These are phyloP conservation scores for Athalia circularis DNA, from an alignment of 2,888 invertebrate species.

Conservation along the genomic window DNA sequence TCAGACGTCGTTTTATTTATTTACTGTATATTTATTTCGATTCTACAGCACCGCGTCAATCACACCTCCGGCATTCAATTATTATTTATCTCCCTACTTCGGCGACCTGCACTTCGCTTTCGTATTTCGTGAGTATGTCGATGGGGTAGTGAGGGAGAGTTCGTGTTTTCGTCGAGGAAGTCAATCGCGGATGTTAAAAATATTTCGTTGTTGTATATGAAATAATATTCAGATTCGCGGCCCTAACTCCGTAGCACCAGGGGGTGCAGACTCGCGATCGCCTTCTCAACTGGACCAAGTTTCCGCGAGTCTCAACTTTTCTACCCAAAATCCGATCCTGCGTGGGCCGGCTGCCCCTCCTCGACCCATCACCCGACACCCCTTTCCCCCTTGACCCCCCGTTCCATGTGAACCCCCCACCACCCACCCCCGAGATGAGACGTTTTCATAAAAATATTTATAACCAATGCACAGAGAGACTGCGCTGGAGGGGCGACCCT, in stretches of 20 bases:
- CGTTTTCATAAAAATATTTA: conserved; percentile 74
- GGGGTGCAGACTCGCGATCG: conserved; percentile 63
- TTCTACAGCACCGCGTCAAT: not conserved
- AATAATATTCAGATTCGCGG: not conserved
- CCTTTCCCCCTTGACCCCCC: conserved; percentile 35
- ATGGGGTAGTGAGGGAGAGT: no score
- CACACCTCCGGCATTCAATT: no score
- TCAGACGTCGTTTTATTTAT: not conserved
- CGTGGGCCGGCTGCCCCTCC: conserved; percentile 70
- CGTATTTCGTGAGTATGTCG: not conserved
- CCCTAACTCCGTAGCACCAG: conserved; percentile 25
- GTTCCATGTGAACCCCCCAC: conserved; percentile 75
- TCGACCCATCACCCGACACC: conserved; percentile 57
- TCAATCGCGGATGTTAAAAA: no score
- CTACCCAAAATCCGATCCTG: conserved; percentile 69
- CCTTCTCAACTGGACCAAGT: conserved; percentile 67
- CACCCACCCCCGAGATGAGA: conserved; percentile 72
- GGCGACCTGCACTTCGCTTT: not conserved
- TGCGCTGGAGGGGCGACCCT: conserved; percentile 42
- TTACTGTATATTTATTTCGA: not conserved
- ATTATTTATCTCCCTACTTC: no score
- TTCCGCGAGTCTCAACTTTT: conserved; percentile 69
- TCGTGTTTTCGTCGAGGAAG: no score
- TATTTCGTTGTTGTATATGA: no score
- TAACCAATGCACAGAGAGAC: conserved; percentile 65